These are phyloP conservation scores for Stomatorhinus ivindoensis DNA, from an alignment of 2,113 vertebrate genomes.

Conservation along the genomic window DNA sequence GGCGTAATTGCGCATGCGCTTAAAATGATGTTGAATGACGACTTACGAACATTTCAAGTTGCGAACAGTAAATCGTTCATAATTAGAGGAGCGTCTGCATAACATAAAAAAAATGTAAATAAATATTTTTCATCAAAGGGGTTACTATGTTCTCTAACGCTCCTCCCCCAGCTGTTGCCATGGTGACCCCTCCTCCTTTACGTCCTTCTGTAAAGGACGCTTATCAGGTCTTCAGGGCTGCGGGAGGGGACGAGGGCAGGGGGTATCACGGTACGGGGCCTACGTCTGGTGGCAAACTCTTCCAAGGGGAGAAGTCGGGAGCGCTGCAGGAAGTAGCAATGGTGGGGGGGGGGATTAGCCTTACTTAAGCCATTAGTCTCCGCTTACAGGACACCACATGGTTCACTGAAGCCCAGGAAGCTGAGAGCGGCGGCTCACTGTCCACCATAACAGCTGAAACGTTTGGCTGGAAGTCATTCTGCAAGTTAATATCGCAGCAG, in stretches of 20 bases:
- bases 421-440: neutral
- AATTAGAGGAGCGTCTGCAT: no score
- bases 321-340: neutral
- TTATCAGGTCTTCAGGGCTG: slow-evolving; percentile 28
- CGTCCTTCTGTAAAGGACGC: slow-evolving; percentile 1
- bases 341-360: neutral
- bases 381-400: neutral
- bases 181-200: neutral
- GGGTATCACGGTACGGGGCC: slow-evolving; percentile 22
- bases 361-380: neutral
- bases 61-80: neutral
- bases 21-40: no score
- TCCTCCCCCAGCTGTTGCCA: slow-evolving; percentile 35
- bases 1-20: no score
- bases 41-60: no score
- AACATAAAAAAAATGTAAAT: neutral
- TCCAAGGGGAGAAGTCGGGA: neutral
- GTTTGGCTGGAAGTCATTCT: neutral
- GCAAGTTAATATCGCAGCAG: neutral
- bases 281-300: neutral
- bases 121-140: neutral
- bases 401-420: neutral
- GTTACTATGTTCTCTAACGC: neutral
- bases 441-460: neutral
- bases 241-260: slow-evolving; percentile 6